These are phyloP conservation scores for Anoura caudifer DNA, from an alignment of 2,113 vertebrate genomes.

Conservation along the genomic window DNA sequence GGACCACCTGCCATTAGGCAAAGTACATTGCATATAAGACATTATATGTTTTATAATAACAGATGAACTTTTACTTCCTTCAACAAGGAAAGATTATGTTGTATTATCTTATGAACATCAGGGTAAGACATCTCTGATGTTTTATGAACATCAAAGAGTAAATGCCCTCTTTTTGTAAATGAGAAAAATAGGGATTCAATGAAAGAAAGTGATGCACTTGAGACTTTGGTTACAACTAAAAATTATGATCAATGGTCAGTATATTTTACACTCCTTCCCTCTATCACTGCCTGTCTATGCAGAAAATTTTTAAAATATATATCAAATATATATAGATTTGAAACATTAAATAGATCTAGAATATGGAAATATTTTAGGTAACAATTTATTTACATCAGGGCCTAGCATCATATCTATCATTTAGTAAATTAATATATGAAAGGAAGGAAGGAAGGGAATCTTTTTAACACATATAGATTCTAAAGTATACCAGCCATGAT, in stretches of 20 bases:
- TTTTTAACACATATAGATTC: background rate
- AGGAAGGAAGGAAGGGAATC: no score
- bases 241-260: background rate
- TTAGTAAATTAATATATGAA: no score
- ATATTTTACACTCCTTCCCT: background rate
- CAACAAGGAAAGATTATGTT: background rate
- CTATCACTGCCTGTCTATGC: background rate
- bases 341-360: background rate
- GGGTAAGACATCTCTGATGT: background rate
- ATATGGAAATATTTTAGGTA: background rate
- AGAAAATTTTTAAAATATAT: background rate
- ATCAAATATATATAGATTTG: background rate
- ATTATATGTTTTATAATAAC: background rate
- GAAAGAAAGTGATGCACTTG: background rate
- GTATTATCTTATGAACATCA: background rate
- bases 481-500: background rate
- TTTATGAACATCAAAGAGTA: background rate
- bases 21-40: background rate
- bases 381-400: background rate
- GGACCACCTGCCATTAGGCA: background rate
- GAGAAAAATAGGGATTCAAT: background rate
- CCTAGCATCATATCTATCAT: background rate
- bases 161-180: background rate
- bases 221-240: background rate
- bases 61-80: background rate